Evolutionary conservation across 2,888 invertebrate species (phyloP).

Genomic region (Hesperia comma): DNA sequence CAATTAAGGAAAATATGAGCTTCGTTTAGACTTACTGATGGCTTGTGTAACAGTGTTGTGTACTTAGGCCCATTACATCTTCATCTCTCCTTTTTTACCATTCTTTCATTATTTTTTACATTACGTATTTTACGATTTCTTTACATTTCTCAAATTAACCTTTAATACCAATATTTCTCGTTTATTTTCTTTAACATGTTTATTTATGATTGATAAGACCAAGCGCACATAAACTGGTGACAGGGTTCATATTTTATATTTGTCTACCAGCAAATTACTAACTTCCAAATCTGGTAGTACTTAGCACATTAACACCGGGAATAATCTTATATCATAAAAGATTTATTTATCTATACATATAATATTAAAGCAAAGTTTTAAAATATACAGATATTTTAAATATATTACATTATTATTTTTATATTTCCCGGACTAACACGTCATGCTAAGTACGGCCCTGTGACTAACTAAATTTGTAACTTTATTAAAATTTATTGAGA

Average conservation of each 20-base stretch:
- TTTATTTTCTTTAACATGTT: constrained; percentile 24
- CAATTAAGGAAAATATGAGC: constrained; percentile 82
- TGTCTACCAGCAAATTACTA: constrained; percentile 60
- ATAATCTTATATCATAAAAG: background rate
- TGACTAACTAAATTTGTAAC: constrained; percentile 16
- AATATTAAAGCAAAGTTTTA: constrained; percentile 1
- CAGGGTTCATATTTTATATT: constrained; percentile 78
- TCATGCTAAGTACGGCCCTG: constrained; percentile 35
- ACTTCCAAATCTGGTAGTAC: constrained; percentile 25
- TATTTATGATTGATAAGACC: constrained; percentile 56
- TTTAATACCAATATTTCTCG: constrained; percentile 21
- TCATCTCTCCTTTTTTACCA: constrained; percentile 49
- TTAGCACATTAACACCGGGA: constrained; percentile 18
- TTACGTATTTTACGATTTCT: constrained; percentile 15
- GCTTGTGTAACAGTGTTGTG: constrained; percentile 78
- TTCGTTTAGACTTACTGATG: constrained; percentile 81
- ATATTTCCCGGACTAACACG: constrained; percentile 9
- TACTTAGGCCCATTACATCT: constrained; percentile 56
- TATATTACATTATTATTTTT: constrained; percentile 7
- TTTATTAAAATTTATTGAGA: constrained; percentile 8
- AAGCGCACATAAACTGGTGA: constrained; percentile 80
- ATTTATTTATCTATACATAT: constrained; percentile 6
- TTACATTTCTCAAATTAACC: background rate
- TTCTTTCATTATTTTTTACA: constrained; percentile 47
- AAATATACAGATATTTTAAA: constrained; percentile 10